Evolutionary conservation across 2,888 invertebrate species (phyloP), one percentile per base, ranked within the genome.

Genomic region (Macrosiphum euphorbiae): DNA sequence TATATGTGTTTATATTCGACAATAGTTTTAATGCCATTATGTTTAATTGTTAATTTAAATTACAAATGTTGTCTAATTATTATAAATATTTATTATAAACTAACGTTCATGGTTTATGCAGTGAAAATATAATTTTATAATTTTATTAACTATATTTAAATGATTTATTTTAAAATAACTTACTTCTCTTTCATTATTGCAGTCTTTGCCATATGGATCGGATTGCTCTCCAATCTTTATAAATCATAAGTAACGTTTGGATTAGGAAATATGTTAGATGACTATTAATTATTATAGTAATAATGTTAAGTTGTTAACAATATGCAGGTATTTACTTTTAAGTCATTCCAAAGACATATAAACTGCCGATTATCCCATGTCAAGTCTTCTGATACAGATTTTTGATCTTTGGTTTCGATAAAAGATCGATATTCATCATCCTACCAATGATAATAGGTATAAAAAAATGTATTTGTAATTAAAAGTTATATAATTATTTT

Each of bases 291-390:
- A 35, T 35, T 35, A 7, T 35, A 16, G 20, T 35, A 78, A 1
- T 3, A 35, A 78, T 11, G 3, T 78, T 78, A 78, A 20, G 7
- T 78, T 61, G 2, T n/a, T n/a, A n/a, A 58, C 58, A 85, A 50
- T 47, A 26, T 24, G 24, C 55, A 47, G 44, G 8, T 78, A 41
- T 35, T 85, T 90, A 94, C 93, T 50, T 89, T 94, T 61, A 90
- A 86, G 41, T 94, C 84, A 13, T 94, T 94, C 93, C 93, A 94
- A 52, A 94, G 93, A 61, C 84, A 94, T 90, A 94, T 90, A 24
- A 94, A 85, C 20, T 94, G 47, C 52, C 93, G n/a, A 50, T 94
- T 94, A 24, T 90, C 90, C 93, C 90, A 90, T 10, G 93, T 26
- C 1, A 41, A 58, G 26, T 90, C 90, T 10, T 94, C 93, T 24